These are phyloP conservation scores for Hydrozoanthus gracilis DNA, from an alignment of 92 coral and sea anemone species.

Conservation along the genomic window DNA sequence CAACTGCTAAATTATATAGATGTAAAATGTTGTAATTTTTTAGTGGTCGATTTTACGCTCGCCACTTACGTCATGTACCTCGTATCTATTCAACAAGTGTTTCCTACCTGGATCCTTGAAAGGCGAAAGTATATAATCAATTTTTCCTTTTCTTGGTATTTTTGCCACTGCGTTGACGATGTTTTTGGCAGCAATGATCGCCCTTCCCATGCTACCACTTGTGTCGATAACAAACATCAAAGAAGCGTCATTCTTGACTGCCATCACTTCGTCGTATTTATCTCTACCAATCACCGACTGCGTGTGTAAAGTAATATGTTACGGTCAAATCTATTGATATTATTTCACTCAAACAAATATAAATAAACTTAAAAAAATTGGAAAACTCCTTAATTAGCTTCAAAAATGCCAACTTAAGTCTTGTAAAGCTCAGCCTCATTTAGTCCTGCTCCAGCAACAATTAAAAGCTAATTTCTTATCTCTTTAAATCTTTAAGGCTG, in stretches of 20 bases:
- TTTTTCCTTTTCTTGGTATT: constrained; percentile 62
- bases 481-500: too few species aligned
- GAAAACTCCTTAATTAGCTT: too few species aligned
- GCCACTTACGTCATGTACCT: not conserved
- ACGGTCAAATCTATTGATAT: too few species aligned
- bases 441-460: too few species aligned
- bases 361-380: too few species aligned
- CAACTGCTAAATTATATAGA: too few species aligned
- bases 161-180: constrained; percentile 66
- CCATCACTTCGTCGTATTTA: not conserved
- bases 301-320: not conserved
- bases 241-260: constrained; percentile 55
- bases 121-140: constrained; percentile 72
- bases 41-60: not conserved
- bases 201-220: constrained; percentile 70
- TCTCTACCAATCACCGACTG: constrained; percentile 32
- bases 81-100: not conserved
- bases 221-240: constrained; percentile 73
- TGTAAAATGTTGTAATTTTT: too few species aligned
- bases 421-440: too few species aligned
- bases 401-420: too few species aligned
- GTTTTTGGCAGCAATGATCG: constrained; percentile 59
- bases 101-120: constrained; percentile 71
- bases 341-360: too few species aligned
- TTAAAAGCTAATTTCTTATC: too few species aligned